Base-by-base conservation (phyloP, 1,140 invertebrate genomes). In the Tyrophagus putrescentiae region DNA sequence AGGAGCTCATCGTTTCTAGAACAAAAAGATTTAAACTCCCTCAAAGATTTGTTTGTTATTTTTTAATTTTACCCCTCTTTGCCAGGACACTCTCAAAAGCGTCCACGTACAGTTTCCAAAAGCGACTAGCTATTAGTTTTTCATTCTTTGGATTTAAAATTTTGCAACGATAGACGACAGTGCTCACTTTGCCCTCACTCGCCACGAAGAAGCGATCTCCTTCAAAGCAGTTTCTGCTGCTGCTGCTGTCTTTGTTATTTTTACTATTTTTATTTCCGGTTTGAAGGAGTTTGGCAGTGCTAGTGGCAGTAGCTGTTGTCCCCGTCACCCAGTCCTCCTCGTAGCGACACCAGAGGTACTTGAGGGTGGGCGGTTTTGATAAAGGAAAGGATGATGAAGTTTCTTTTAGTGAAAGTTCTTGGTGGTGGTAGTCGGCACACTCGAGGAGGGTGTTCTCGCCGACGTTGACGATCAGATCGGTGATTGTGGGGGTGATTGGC, bases 391-490 rank as follows among this genome's bases (percentile, higher is more conserved):
- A n/a, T n/a, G n/a, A n/a, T n/a, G n/a, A n/a, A n/a, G n/a, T n/a
- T n/a, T n/a, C n/a, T n/a, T n/a, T n/a, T n/a, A n/a, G n/a, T n/a
- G n/a, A n/a, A n/a, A n/a, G n/a, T n/a, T n/a, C n/a, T n/a, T n/a
- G n/a, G n/a, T n/a, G n/a, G n/a, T n/a, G n/a, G n/a, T n/a, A n/a
- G n/a, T n/a, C n/a, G n/a, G n/a, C 29, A 42, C 56, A 58, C 31
- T 58, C 56, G n/a, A 58, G 56, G 11, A 58, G 56, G 28, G 45
- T 28, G 29, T 58, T 34, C 45, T 36, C 56, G 1, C n/a, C 56
- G 31, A 58, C 16, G 23, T 58, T 34, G 1, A 58, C 56, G 25
- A 58, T 11, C 32, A 58, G 29, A 34, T 39, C 33, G 11, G 32
- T 41, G 33, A 42, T 21, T 27, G n/a, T 57, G 54, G n/a, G 13